Evolutionary conservation across 1,140 invertebrate species (phyloP).

Genomic region (Diploscapter pachys): DNA sequence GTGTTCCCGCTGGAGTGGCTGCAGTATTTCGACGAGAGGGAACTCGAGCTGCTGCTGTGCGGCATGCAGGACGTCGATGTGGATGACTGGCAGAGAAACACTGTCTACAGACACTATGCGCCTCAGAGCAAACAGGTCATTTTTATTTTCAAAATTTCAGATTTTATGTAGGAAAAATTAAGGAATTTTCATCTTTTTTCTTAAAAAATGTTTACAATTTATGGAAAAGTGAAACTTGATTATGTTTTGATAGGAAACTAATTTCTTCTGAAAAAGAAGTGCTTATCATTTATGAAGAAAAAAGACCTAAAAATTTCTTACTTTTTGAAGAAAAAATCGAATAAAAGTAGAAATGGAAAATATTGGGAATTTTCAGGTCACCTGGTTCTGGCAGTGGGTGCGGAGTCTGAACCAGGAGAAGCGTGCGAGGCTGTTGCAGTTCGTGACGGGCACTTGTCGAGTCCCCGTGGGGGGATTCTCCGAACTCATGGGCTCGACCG

Average conservation of each 20-base stretch:
- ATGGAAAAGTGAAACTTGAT: too few relatives aligned
- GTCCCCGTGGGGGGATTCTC: conserved; percentile 94
- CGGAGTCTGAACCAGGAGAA: conserved; percentile 89
- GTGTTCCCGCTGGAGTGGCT: conserved; percentile 92
- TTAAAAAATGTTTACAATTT: neutral
- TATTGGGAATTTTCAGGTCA: conserved; percentile 62
- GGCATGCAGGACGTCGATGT: conserved; percentile 99
- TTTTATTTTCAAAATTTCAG: neutral
- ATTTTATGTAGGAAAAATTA: too few relatives aligned
- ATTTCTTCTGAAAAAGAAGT: too few relatives aligned
- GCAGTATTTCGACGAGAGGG: conserved; percentile 93
- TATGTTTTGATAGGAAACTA: too few relatives aligned
- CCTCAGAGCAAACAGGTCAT: conserved; percentile 76
- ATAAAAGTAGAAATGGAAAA: too few relatives aligned
- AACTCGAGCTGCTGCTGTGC: conserved; percentile 86
- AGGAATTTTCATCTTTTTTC: neutral
- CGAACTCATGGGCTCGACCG: conserved; percentile 82
- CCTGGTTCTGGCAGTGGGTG: conserved; percentile 92
- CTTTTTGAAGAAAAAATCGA: too few relatives aligned
- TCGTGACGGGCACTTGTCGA: conserved; percentile 92
- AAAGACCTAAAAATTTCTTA: too few relatives aligned
- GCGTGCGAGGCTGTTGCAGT: conserved; percentile 81
- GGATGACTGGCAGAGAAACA: conserved; percentile 96
- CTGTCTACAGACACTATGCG: conserved; percentile 91
- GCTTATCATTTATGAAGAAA: too few relatives aligned